Conservation (phyloP, 2,113 vertebrate species). For the Rhabdomys dilectus region DNA sequence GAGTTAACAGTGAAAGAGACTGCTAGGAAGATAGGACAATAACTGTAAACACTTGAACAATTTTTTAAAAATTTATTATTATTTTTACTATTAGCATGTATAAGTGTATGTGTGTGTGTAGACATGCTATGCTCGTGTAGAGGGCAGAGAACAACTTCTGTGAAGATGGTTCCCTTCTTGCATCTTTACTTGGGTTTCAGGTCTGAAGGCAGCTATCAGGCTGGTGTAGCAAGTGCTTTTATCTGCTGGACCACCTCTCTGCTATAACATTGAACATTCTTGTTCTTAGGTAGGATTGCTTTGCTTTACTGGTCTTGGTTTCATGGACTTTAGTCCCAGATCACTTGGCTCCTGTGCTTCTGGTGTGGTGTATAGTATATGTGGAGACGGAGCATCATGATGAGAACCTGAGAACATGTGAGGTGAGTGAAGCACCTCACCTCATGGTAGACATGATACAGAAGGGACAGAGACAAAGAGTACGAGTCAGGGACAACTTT, state of each 20-base stretch:
- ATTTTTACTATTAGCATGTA: background rate
- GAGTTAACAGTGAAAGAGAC: background rate
- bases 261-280: background rate
- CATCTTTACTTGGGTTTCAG: background rate
- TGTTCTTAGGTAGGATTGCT: background rate
- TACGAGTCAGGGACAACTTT: background rate
- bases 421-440: background rate
- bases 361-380: background rate
- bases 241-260: background rate
- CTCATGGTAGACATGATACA: background rate
- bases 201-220: background rate
- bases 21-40: background rate
- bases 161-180: background rate
- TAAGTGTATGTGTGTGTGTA: background rate
- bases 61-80: background rate
- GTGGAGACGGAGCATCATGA: background rate
- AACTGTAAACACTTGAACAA: background rate
- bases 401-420: too few species aligned
- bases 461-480: background rate
- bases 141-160: background rate
- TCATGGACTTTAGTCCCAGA: background rate
- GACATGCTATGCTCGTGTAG: background rate
- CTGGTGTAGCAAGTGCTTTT: background rate
- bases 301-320: background rate
- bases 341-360: background rate